Base-by-base conservation (phyloP, 2,797 vertebrate genomes). In the Potorous gilbertii region DNA sequence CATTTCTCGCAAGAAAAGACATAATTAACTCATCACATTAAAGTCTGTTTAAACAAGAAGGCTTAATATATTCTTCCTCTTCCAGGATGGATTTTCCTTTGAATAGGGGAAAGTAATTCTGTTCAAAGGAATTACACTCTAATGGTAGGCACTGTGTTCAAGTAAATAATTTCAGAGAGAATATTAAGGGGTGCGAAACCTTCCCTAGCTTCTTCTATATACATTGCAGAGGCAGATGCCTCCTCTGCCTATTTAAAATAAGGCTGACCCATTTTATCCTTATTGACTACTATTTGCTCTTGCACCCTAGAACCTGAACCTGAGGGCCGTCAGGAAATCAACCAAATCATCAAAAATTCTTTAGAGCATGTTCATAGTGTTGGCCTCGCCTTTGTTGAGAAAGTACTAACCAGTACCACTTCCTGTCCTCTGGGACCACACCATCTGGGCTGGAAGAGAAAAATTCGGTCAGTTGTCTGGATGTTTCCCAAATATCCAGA, bases 401-500 rank as follows among this genome's bases (percentile, higher is more conserved):
- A 21, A 46, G 27, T 74, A 56, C 66, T 24, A 87, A 2, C 1
- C n/a, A 74, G 52, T 3, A 55, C n/a, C 57, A 66, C 29, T 55
- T 62, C 74, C 55, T 62, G 34, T 16, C 74, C 54, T 92, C 62
- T 14, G n/a, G 54, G 54, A n/a, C 50, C 57, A 28, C 28, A 10
- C 57, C 55, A 34, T 11, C 13, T 2, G 5, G 87, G 55, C 18
- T 29, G 4, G 29, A 46, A n/a, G 54, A 56, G 90, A 91, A 21
- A 40, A 0, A 1, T 87, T 5, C 4, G 0, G 29, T 28, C 50
- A 21, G 29, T 81, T 87, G 5, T 66, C 59, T 62, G 74, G 55
- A 55, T 55, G 54, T 54, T 90, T 93, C 94, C 56, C 66, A 55
- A 74, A 55, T 55, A 46, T 89, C 89, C 94, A 92, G 62, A 93